Evolutionary conservation across 2,797 vertebrate species (phyloP).

Genomic region (Schizopygopsis pylzovi): DNA sequence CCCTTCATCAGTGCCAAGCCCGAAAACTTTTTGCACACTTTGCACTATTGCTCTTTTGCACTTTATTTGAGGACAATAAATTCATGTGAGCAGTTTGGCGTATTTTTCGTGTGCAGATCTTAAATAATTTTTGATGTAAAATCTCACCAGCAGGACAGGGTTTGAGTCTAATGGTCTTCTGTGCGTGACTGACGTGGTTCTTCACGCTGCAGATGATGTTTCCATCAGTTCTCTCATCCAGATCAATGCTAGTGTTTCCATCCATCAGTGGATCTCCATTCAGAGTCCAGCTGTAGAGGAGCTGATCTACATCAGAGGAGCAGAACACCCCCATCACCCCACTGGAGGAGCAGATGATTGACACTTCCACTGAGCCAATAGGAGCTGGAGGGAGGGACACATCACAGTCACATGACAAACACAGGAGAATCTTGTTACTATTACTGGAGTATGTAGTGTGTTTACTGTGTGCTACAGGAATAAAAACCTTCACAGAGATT

Average conservation of each 20-base stretch:
- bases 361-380: constrained; percentile 34
- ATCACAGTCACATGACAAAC: neutral
- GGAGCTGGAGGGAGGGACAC: neutral
- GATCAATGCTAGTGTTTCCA: neutral
- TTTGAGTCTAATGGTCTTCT: neutral
- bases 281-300: constrained; percentile 17
- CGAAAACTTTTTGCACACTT: no score
- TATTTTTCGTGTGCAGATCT: no score
- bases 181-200: neutral
- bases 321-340: neutral
- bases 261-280: neutral
- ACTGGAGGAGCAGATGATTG: constrained; percentile 22
- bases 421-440: no score
- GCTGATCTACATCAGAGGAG: constrained; percentile 15
- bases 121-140: no score
- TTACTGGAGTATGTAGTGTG: no score
- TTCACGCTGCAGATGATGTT: constrained; percentile 12
- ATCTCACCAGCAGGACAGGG: neutral
- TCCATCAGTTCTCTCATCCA: neutral
- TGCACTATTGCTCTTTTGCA: no score
- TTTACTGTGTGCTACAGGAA: no score
- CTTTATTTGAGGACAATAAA: no score
- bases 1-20: no score
- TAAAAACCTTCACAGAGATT: no score
- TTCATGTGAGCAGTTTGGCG: no score